Base-by-base conservation (phyloP, 2,113 vertebrate species). In the Chaenogobius annularis region DNA sequence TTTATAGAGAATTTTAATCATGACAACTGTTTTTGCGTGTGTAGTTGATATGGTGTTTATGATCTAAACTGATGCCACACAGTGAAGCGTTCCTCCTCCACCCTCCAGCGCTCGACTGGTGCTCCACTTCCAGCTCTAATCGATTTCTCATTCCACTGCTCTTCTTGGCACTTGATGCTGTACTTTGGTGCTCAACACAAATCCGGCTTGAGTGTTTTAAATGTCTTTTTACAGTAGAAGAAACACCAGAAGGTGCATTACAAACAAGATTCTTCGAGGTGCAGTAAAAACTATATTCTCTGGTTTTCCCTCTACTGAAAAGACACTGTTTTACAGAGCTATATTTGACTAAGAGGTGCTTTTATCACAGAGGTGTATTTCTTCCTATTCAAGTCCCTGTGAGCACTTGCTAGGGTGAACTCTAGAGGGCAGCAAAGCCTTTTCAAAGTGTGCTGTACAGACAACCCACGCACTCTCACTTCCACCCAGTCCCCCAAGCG, bases 171-270 rank as follows among this genome's bases (percentile, higher is more conserved):
- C 78, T 88, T 73, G 80, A 73, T 88, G 85, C 85, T 87, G 72
- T 79, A 81, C 70, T 88, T 79, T 44, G 90, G 90, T 91, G 90
- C 90, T 90, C 69, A 73, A 77, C 63, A 70, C 70, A 78, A 74
- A 87, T 80, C 73, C 48, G 73, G 50, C 52, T 81, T 80, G 66
- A 62, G 31, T 71, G 15, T 69, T 54, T 66, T 69, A 23, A 31
- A 50, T 66, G 5, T 62, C 54, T 77, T 58, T 82, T 79, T n/a
- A 17, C 50, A 62, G 7, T 0, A 43, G 15, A 56, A 69, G 62
- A 63, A 71, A 22, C 74, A 69, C 22, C 67, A 70, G 58, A 80
- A 66, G 8, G 31, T 17, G 20, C 17, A 0, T 55, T 11, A 31
- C 35, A n/a, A 40, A 54, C 73, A 37, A 46, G 55, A 13, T 52